Percentiles rank a stretch among this genome's conserved stretches.
These are phyloP conservation scores for Ophioninae sp. DNA, from an alignment of 2,888 invertebrate species.

Conservation along the genomic window DNA sequence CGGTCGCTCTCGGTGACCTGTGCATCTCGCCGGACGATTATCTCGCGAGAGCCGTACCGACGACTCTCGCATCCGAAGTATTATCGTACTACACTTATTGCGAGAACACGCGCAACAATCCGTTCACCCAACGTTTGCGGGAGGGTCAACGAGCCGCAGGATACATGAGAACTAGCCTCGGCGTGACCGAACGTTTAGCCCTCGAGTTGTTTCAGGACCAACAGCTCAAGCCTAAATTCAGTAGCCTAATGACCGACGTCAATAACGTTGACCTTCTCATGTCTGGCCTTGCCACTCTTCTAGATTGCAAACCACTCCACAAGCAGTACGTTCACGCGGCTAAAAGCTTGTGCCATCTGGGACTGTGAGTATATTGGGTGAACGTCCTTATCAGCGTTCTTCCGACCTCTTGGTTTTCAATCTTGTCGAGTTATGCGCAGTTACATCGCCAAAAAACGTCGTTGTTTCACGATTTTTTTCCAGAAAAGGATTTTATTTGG, in stretches of 20 bases:
- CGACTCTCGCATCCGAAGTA: constrained; percentile 81
- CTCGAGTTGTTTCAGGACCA: constrained; percentile 82
- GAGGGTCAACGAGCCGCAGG: constrained; percentile 88
- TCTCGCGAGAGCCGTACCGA: constrained; percentile 82
- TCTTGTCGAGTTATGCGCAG: not conserved
- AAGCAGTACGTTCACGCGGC: constrained; percentile 91
- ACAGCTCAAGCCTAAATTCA: constrained; percentile 87
- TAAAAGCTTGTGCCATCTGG: constrained; percentile 91
- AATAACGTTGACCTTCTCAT: constrained; percentile 89
- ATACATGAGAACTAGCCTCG: constrained; percentile 82
- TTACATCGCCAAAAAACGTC: no score
- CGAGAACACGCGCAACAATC: constrained; percentile 90
- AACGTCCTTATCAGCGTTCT: not conserved
- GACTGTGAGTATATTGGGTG: constrained; percentile 82
- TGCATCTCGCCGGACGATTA: constrained; percentile 93
- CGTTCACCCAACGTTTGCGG: constrained; percentile 91
- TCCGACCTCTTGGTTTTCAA: not conserved
- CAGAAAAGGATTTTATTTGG: no score
- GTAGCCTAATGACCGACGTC: constrained; percentile 89
- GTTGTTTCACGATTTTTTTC: no score
- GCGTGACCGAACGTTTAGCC: constrained; percentile 82
- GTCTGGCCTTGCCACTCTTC: constrained; percentile 85
- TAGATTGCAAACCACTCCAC: constrained; percentile 93
- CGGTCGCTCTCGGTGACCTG: constrained; percentile 92
- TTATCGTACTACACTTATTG: constrained; percentile 92